These are phyloP conservation scores for Pelecanoides urinatrix DNA, from an alignment of 2,113 vertebrate species.

Conservation along the genomic window DNA sequence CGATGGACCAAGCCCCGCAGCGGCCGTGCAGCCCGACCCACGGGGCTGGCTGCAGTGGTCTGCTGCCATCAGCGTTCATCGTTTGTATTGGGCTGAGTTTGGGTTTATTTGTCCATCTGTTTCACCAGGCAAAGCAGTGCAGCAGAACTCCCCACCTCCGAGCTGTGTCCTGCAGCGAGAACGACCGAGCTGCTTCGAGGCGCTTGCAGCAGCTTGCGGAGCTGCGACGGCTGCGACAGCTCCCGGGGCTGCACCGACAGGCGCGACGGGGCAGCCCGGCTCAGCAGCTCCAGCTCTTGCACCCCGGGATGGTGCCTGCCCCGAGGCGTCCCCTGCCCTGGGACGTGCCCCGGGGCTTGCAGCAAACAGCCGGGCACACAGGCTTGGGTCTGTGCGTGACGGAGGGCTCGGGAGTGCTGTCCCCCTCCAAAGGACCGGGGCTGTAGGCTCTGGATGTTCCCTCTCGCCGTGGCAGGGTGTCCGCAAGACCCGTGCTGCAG, in stretches of 20 bases:
- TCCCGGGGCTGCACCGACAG: neutral
- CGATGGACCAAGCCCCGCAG: neutral
- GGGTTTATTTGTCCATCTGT: neutral
- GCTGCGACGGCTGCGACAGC: neutral
- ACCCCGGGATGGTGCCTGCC: neutral
- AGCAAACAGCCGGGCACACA: too few relatives aligned
- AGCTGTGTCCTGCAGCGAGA: neutral
- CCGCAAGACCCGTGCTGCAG: fast-evolving
- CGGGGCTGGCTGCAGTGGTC: fast-evolving
- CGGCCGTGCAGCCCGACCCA: neutral
- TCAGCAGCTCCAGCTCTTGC: neutral
- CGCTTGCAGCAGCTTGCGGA: fast-evolving
- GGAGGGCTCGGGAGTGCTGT: neutral
- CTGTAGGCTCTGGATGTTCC: neutral
- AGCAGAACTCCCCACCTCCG: neutral
- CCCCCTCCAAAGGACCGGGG: neutral
- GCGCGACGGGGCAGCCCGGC: neutral
- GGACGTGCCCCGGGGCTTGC: neutral
- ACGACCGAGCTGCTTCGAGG: neutral
- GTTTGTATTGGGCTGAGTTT: neutral
- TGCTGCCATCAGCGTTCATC: neutral
- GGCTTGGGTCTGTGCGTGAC: neutral
- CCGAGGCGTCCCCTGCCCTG: neutral
- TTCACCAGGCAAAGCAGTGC: neutral
- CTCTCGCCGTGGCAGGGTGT: neutral